Evolutionary conservation across 1,140 invertebrate genomes (phyloP), one percentile per base, ranked within the genome.

Genomic region (Heliconius congener): DNA sequence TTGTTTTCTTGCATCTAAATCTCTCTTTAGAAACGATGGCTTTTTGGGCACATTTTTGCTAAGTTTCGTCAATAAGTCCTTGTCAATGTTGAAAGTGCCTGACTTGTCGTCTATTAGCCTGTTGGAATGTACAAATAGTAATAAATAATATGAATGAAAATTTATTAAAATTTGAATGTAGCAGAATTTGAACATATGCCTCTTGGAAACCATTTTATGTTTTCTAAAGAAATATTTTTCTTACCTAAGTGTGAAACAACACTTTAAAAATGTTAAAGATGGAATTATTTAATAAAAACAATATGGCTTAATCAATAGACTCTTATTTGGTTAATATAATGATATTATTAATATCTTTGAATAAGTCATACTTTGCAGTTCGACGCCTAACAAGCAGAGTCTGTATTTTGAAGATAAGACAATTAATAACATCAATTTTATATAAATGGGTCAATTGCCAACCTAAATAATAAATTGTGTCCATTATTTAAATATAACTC

Each of bases 1-100:
- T 84, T 99, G 97, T 81, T 98, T 97, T 87, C 98, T 95, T 0
- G 98, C 99, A 95, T 99, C 99, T 75, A 99, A 95, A 95, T 99
- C 99, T 82, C 99, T 95, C 94, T 99, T 98, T 34, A 99, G 95
- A 84, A 98, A 98, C 1, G 98, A 98, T 1, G 97, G 96, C 87
- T 98, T 98, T 91, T 98, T 98, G 73, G 97, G 97, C 78, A 97
- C 96, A 94, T 98, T 98, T 93, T 97, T 98, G 86, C 97, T 97
- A 70, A 98, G 94, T 94, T 99, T 99, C 71, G 95, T 96, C 23
- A 97, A 91, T 60, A 99, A 95, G 72, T 97, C 96, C 91, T 96
- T 97, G 88, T 99, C 98, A 93, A 98, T 97, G 84, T 97, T 96
- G 90, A 98, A 99, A 76, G 96, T 96, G 23, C 90, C 93, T 83